Conservation (phyloP, 2,113 vertebrate species). For the Diphyllodes magnificus region DNA sequence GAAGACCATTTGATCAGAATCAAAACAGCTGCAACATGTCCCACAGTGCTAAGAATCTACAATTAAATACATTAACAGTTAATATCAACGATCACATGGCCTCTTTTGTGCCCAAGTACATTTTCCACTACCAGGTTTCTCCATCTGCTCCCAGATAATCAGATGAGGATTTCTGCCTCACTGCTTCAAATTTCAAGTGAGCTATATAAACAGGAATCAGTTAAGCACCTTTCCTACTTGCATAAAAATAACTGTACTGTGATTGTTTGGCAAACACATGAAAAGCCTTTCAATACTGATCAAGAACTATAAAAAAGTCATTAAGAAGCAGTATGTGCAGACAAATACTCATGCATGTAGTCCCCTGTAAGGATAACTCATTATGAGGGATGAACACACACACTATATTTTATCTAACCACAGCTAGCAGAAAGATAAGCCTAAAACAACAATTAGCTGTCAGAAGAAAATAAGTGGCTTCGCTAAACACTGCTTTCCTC, state of each 20-base stretch:
- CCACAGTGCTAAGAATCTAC: background rate
- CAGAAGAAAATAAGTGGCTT: conserved; percentile 16
- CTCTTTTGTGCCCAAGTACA: background rate
- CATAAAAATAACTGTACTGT: background rate
- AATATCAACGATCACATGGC: background rate
- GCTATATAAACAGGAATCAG: background rate
- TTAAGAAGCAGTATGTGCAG: background rate
- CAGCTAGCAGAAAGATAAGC: background rate
- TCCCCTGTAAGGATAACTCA: background rate
- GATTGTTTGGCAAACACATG: background rate
- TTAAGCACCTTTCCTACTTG: background rate
- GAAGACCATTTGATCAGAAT: background rate
- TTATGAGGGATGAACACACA: background rate
- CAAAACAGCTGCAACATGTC: background rate
- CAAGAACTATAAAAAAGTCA: background rate
- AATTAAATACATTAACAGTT: background rate
- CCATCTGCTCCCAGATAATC: background rate
- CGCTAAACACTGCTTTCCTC: background rate
- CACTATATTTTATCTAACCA: background rate
- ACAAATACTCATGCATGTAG: background rate
- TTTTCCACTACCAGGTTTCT: background rate
- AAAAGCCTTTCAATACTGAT: background rate
- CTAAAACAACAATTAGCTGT: background rate
- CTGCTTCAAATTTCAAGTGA: background rate
- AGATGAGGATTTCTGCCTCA: background rate